Base-by-base conservation (phyloP, 2,113 vertebrate genomes). In the Talpa occidentalis region DNA sequence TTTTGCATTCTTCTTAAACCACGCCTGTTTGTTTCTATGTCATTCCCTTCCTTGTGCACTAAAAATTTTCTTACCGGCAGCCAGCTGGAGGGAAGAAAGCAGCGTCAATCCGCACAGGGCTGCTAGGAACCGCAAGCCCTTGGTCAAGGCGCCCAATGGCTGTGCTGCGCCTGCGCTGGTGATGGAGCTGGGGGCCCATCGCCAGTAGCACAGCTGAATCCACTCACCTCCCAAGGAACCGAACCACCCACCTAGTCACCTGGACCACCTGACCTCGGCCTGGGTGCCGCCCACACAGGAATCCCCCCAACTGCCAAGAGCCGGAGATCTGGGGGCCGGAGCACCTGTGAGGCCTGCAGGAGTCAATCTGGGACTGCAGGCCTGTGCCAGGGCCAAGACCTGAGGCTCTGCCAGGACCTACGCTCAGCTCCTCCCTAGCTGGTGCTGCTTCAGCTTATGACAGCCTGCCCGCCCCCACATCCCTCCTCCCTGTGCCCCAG, bases 311-410 rank as follows among this genome's bases (percentile, higher is more conserved):
- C 59, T 60, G 97, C 47, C 12, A 49, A 49, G 47, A 49, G 47
- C 47, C 64, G 98, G 98, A 84, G 98, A 80, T 98, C 98, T 98
- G 98, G 32, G 98, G 98, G 35, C 97, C 98, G 32, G 96, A 97
- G 47, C 98, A 98, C 96, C 94, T 98, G 73, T 98, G 98, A 56
- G 98, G 98, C 14, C 95, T 98, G 16, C 98, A 98, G 0, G 97
- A 98, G 89, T 95, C 97, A 42, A 98, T 98, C 73, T 98, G 98
- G 95, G 98, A 98, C 32, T 98, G 97, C 94, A 99, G 98, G 94
- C 96, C 49, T 52, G 47, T 52, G 21, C 54, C 54, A 22, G 21
- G 21, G 21, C 19, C 54, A 22, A 54, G 54, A 22, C 54, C 54
- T 56, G 54, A 56, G 97, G 32, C 98, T 95, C 47, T 90, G 92